These are phyloP conservation scores for Chunga burmeisteri DNA, from an alignment of 2,113 vertebrate species.

Conservation along the genomic window DNA sequence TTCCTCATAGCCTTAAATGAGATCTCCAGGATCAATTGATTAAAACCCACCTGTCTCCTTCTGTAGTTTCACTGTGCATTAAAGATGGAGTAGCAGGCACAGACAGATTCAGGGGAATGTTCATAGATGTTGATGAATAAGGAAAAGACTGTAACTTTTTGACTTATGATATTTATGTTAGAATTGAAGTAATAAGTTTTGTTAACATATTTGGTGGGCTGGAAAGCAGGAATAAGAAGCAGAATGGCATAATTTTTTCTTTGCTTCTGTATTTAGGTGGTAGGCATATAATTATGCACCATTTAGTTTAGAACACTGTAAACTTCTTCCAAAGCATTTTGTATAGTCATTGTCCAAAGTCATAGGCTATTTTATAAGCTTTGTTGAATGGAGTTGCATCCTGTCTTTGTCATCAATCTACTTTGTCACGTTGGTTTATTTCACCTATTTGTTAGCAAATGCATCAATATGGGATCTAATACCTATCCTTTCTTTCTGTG, in stretches of 20 bases:
- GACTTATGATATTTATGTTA: background rate
- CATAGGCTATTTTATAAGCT: background rate
- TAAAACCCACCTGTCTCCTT: background rate
- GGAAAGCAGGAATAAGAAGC: background rate
- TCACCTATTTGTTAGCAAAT: background rate
- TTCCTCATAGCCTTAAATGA: background rate
- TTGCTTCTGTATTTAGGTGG: background rate
- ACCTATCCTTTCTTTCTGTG: background rate
- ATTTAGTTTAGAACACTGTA: background rate
- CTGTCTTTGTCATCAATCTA: background rate
- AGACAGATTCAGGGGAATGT: background rate
- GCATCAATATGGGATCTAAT: rapidly evolving
- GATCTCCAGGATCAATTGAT: background rate
- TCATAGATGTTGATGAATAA: background rate
- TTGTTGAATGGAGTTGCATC: rapidly evolving
- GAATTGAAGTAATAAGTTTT: background rate
- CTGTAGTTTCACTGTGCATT: background rate
- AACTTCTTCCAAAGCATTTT: background rate
- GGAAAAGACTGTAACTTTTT: background rate
- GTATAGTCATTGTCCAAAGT: background rate
- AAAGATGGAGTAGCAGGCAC: background rate
- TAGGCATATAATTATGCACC: background rate
- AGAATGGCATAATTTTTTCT: background rate
- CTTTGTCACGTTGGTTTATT: background rate
- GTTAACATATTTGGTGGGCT: background rate